A percentile compares a stretch with the other conserved stretches of the same genome.
Evolutionary conservation across 2,113 vertebrate species (phyloP).

Genomic region (Pterocles gutturalis): DNA sequence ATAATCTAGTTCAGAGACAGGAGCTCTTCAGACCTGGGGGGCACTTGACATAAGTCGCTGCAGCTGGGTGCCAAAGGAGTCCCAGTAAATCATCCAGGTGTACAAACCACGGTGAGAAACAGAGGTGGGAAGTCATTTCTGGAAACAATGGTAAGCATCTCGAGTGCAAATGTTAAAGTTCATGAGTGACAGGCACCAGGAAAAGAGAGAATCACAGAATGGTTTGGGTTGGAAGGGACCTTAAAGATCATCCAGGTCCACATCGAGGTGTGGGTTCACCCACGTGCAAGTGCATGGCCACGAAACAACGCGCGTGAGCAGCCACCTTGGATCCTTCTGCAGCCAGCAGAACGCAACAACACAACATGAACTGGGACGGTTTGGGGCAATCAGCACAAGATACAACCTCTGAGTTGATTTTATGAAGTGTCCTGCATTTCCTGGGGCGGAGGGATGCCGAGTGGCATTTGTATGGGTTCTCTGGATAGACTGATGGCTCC

Average conservation of each 20-base stretch:
- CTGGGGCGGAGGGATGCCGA: not conserved
- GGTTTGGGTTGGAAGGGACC: too few relatives aligned
- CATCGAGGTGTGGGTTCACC: accelerated
- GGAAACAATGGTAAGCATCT: not conserved
- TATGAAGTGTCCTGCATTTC: not conserved
- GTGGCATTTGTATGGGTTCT: not conserved
- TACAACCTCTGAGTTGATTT: not conserved
- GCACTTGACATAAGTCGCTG: not conserved
- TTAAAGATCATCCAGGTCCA: too few relatives aligned
- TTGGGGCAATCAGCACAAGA: not conserved
- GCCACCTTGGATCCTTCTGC: not conserved
- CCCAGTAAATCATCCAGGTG: not conserved
- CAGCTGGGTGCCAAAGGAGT: not conserved
- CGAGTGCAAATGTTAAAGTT: not conserved
- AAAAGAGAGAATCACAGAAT: too few relatives aligned
- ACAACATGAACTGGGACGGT: not conserved
- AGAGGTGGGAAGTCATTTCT: not conserved
- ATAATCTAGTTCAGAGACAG: not conserved
- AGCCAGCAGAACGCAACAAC: not conserved
- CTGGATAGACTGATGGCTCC: not conserved
- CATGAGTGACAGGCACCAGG: not conserved
- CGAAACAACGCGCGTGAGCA: not conserved
- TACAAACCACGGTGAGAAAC: not conserved
- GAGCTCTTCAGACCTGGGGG: not conserved
- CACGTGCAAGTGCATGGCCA: not conserved